Base-by-base conservation (phyloP, 2,113 vertebrate genomes). In the Pagrus major region DNA sequence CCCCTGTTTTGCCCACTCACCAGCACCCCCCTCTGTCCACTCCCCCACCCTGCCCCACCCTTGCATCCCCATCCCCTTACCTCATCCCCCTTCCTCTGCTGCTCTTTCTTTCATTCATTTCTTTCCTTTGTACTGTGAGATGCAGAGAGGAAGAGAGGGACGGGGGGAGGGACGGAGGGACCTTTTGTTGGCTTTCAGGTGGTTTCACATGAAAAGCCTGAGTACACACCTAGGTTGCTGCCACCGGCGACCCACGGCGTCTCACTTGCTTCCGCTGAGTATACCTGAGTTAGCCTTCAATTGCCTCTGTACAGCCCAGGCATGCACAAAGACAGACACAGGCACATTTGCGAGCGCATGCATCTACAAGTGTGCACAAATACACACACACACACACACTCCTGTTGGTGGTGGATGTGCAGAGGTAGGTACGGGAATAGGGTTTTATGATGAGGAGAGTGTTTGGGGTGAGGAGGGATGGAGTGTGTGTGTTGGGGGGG, bases 141-240 rank as follows among this genome's bases (percentile, higher is more conserved):
- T 88, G 88, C 66, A 63, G 80, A 78, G 77, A 80, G 83, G 81
- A 83, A 89, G 84, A 69, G 79, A 70, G 64, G 75, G 64, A 70
- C 0, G 46, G 51, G 37, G 60, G 74, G 37, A 21, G 76, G 79
- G 51, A 29, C 29, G 76, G 44, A 35, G 76, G 60, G 67, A 70
- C 63, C 86, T 88, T 92, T 93, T 92, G 90, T 91, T 90, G 85
- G 83, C 85, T 93, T 93, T 92, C 90, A 92, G 90, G 93, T 92
- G 93, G 82, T 89, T 93, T 92, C 92, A 92, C 89, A 90, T 92
- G 93, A 94, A 93, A 92, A 90, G 92, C 85, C 76, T 75, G 75
- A 82, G 85, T 85, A 91, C 92, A 93, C 91, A 92, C 91, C 91
- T 91, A 86, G 69, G 86, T 84, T 74, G 89, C 83, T 84, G 88